Conservation (phyloP, 1,140 invertebrate genomes). For the Orchesella cincta region DNA sequence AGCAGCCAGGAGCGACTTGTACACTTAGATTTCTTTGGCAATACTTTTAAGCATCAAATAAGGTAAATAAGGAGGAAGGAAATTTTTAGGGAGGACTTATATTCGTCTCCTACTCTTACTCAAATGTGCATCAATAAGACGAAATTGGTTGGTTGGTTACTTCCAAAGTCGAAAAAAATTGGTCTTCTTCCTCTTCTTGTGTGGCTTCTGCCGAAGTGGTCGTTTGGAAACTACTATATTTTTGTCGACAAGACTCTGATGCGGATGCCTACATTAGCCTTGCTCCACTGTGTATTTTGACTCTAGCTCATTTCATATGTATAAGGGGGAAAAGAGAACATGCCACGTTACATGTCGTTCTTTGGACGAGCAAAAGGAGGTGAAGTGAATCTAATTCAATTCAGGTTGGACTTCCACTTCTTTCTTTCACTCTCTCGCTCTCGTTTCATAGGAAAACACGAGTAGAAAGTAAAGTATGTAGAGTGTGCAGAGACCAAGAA, state of each 20-base stretch:
- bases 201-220: too few species aligned
- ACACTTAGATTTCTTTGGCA: too few species aligned
- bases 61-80: too few species aligned
- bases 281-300: neutral
- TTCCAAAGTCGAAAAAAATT: too few species aligned
- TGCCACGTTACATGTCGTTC: neutral
- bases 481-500: too few species aligned
- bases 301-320: conserved; percentile 6
- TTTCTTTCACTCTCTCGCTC: neutral
- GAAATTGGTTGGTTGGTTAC: conserved; percentile 23
- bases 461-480: too few species aligned
- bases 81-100: too few species aligned
- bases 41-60: too few species aligned
- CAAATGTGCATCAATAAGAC: neutral
- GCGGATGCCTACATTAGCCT: neutral
- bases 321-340: neutral
- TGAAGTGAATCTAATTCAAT: conserved; percentile 24
- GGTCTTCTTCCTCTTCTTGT: too few species aligned
- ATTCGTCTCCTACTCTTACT: too few species aligned
- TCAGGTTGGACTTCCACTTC: neutral
- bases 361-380: neutral
- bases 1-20: too few species aligned
- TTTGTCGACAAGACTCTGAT: conserved; percentile 1
- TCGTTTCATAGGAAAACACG: neutral
- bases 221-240: conserved; percentile 2